Base-by-base conservation (phyloP, 2,113 vertebrate genomes). In the Indri indri region DNA sequence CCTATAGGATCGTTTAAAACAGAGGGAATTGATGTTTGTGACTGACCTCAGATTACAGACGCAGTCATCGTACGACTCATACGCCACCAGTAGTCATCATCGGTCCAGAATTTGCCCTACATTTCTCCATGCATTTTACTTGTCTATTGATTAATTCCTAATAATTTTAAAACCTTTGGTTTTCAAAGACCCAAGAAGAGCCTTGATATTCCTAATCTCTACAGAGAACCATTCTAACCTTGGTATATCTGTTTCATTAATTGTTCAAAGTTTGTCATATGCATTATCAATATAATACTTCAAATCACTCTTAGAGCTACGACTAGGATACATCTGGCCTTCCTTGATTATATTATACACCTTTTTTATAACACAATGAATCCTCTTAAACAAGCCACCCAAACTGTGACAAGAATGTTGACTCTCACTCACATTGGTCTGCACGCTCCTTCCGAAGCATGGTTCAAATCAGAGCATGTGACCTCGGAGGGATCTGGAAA, bases 61-160 rank as follows among this genome's bases (percentile, higher is more conserved):
- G 27, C 32, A 76, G 32, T 76, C 73, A 76, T 76, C 42, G 6
- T 74, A 11, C 57, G 81, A 86, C 37, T 84, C 87, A 68, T 68
- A 95, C 11, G 18, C 52, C 81, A 95, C 50, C 70, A 32, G 59
- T 61, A 8, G 18, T 86, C 94, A 95, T 95, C 94, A 86, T 30
- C 5, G 52, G 54, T 71, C 81, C 88, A 95, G 59, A 63, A 59
- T 14, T 13, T 52, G 61, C 25, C 22, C 25, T 47, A 77, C 32
- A 47, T 76, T 76, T 47, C 27, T 76, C 16, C 30, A 47, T 18
- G 27, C 27, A 18, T 76, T 76, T 47, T 32, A 76, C 73, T 47
- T 47, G 27, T 18, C 73, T 76, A 47, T 18, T 47, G 30, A 47
- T 32, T 32, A 18, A 47, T 76, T 47, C 42, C 25, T 74, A 27